Base-by-base conservation (phyloP, 2,797 vertebrate species). In the Crocodylus rhombifer region DNA sequence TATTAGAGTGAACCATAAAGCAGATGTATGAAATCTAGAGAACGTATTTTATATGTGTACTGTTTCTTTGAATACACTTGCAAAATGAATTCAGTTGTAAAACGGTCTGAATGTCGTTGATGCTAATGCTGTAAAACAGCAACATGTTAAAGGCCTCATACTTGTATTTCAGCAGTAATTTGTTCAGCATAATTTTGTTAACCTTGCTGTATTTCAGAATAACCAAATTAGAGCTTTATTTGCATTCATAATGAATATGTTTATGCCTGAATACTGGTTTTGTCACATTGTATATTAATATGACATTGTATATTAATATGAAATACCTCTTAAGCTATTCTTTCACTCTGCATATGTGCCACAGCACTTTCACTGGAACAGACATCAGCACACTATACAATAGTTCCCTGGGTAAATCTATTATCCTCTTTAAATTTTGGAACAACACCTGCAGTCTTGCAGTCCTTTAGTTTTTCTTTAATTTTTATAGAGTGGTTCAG, bases 201-300 rank as follows among this genome's bases (percentile, higher is more conserved):
- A 89, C 77, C 58, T 94, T 91, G 56, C 36, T 92, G n/a, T 80
- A 93, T 91, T 95, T 90, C 88, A 91, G 42, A n/a, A 84, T 87
- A 96, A 95, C 80, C 91, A 91, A 95, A 94, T 92, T 95, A 96
- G 64, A 84, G 83, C 80, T 92, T 94, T 21, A 93, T 97, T 95
- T 95, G 56, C 86, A 93, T 95, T 67, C 42, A 88, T 90, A 95
- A 96, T 91, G 85, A 84, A 90, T 94, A 91, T 92, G 73, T 92
- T 95, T 87, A 26, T 89, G 73, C 95, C 94, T 94, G 79, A 92
- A 91, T 88, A 82, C 60, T 82, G 28, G 23, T 84, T 82, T 85
- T 90, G 69, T 93, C 77, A 91, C 5, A 92, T 91, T 90, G 79
- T 77, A 61, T 89, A 90, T 95, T 94, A 93, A 95, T 80, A 75